These are phyloP conservation scores for Trichosurus vulpecula DNA, from an alignment of 2,797 vertebrate genomes.

Conservation along the genomic window DNA sequence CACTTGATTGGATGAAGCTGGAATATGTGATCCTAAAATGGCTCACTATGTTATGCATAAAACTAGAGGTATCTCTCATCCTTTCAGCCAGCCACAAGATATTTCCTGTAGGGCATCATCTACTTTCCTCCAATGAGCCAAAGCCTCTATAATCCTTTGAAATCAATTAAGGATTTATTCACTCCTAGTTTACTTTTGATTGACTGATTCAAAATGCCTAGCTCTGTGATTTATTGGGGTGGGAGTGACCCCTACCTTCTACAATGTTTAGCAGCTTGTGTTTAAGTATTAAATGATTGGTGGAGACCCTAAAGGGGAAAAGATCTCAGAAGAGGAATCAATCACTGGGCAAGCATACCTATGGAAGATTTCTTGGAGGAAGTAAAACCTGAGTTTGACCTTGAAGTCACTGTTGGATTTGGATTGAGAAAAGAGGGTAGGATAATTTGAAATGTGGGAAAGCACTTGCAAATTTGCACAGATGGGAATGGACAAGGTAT, in stretches of 20 bases:
- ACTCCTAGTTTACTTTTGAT: not conserved
- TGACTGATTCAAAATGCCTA: not conserved
- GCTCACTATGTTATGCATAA: not conserved
- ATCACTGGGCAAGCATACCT: not conserved
- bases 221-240: not conserved
- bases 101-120: not conserved
- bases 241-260: not conserved
- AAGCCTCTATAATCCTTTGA: not conserved
- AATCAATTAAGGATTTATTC: not conserved
- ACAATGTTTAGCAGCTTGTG: not conserved
- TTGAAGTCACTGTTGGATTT: not conserved
- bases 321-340: not conserved
- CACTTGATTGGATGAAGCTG: not conserved
- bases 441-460: not conserved
- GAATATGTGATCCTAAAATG: not conserved
- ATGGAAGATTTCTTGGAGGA: not conserved
- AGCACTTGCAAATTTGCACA: not conserved
- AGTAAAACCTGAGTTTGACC: not conserved
- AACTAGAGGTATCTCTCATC: not conserved
- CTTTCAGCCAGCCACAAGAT: not conserved
- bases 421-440: not conserved
- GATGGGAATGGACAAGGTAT: not conserved
- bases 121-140: not conserved
- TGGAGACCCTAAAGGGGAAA: not conserved
- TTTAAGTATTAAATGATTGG: not conserved